A percentile compares a stretch with the other conserved stretches of the same genome.
Evolutionary conservation across 2,113 vertebrate species (phyloP).

Genomic region (Phrynocephalus versicolor): DNA sequence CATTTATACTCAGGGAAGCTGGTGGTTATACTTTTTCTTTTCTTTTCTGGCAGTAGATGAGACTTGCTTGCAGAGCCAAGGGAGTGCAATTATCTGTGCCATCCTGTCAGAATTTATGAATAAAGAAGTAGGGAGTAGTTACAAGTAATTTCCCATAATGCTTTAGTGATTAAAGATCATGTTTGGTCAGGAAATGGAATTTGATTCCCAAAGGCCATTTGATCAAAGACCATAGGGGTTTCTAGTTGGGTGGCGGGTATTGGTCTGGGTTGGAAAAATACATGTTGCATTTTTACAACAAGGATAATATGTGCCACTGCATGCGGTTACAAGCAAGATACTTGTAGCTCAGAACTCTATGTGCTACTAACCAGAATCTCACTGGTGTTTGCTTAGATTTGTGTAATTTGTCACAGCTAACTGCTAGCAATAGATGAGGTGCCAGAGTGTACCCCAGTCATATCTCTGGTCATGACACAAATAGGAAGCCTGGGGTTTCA

Average conservation of each 20-base stretch:
- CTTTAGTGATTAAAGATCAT: not conserved
- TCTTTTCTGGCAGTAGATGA: not conserved
- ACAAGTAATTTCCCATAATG: not conserved
- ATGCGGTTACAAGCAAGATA: not conserved
- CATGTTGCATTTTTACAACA: not conserved
- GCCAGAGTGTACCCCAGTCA: no score
- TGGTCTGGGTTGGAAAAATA: not conserved
- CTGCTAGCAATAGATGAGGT: no score
- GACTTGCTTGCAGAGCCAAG: not conserved
- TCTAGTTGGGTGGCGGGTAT: not conserved
- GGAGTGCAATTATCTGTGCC: not conserved
- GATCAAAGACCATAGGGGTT: not conserved
- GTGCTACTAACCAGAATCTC: no score
- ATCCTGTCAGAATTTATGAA: slow-evolving; percentile 16
- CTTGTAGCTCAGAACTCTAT: not conserved
- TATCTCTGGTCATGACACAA: no score
- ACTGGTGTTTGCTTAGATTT: no score
- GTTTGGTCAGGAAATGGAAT: not conserved
- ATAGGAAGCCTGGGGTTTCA: no score
- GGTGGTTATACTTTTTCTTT: not conserved
- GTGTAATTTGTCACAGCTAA: no score
- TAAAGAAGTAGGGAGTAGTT: not conserved
- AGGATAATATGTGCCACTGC: no score
- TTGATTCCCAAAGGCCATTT: not conserved
- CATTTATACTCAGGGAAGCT: slow-evolving; percentile 11